These are phyloP conservation scores for Chondrosia reniformis DNA, from an alignment of 37 sponge, comb jelly and placozoan species.

Conservation along the genomic window DNA sequence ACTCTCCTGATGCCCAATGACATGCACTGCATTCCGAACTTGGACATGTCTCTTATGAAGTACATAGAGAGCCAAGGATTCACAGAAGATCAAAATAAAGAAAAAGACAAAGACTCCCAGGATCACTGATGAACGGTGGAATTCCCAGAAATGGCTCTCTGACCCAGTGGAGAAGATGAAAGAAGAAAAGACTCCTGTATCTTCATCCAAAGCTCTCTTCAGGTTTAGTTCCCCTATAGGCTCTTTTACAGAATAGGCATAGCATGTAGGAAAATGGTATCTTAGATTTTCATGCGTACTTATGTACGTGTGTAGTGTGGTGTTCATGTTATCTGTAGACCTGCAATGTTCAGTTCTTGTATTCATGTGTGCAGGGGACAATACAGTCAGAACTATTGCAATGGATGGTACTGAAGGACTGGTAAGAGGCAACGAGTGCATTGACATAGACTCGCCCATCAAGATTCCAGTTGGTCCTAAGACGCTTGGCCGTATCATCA, in stretches of 20 bases:
- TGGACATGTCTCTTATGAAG: neutral
- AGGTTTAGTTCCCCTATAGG: neutral
- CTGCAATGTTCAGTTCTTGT: neutral
- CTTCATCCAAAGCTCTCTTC: neutral
- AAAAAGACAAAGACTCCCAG: too few relatives aligned
- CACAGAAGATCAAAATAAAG: too few relatives aligned
- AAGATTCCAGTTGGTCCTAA: conserved; percentile 94
- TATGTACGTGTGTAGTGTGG: neutral
- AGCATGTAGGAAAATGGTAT: too few relatives aligned
- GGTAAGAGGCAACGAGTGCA: conserved; percentile 76
- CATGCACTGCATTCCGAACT: neutral
- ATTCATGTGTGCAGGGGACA: conserved; percentile 72
- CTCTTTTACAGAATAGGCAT: too few relatives aligned
- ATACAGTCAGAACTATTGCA: conserved; percentile 96
- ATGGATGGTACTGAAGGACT: conserved; percentile 99
- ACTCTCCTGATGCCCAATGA: conserved; percentile 14
- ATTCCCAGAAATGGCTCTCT: too few relatives aligned
- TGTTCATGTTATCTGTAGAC: neutral
- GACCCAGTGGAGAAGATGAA: too few relatives aligned
- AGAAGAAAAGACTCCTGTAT: too few relatives aligned
- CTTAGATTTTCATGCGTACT: neutral
- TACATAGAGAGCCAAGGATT: neutral
- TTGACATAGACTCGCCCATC: conserved; percentile 88
- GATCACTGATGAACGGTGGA: too few relatives aligned
- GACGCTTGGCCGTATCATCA: conserved; percentile 98